Conservation (phyloP, 2,113 vertebrate genomes). For the Aramus guarauna region DNA sequence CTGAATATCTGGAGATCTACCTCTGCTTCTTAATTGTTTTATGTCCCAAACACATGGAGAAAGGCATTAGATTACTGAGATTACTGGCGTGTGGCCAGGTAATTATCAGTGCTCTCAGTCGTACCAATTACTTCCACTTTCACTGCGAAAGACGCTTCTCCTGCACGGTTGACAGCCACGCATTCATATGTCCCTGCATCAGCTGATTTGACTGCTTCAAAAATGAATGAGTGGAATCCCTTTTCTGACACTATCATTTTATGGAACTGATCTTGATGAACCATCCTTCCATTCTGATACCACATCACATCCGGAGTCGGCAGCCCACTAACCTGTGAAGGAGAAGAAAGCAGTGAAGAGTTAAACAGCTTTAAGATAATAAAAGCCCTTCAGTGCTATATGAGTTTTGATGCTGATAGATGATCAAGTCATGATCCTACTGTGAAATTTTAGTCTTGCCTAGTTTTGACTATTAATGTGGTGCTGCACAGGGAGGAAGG, state of each 20-base stretch:
- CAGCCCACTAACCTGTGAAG: slow-evolving; percentile 85
- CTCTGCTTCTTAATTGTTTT: background rate
- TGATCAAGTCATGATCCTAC: background rate
- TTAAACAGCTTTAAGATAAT: background rate
- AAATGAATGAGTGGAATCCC: slow-evolving; percentile 92
- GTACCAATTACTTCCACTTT: slow-evolving; percentile 89
- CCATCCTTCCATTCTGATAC: slow-evolving; percentile 90
- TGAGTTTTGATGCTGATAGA: background rate
- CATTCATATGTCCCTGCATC: slow-evolving; percentile 90
- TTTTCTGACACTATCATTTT: slow-evolving; percentile 98
- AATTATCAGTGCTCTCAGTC: background rate
- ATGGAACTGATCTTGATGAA: slow-evolving; percentile 90
- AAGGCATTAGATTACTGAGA: background rate
- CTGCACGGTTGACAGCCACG: slow-evolving; percentile 89
- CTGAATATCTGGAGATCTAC: background rate
- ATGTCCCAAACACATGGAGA: background rate
- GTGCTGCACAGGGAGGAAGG: background rate
- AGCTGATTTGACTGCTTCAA: slow-evolving; percentile 88
- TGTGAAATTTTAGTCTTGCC: background rate
- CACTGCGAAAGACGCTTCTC: slow-evolving; percentile 85
- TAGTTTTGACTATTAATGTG: background rate
- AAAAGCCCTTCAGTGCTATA: background rate
- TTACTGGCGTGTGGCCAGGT: background rate
- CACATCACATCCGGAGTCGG: slow-evolving; percentile 90
- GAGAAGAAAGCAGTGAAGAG: background rate